Evolutionary conservation across 37 sponge, comb jelly and placozoan species (phyloP), one percentile per base, ranked within the genome.

Genomic region (Halichondria panicea): DNA sequence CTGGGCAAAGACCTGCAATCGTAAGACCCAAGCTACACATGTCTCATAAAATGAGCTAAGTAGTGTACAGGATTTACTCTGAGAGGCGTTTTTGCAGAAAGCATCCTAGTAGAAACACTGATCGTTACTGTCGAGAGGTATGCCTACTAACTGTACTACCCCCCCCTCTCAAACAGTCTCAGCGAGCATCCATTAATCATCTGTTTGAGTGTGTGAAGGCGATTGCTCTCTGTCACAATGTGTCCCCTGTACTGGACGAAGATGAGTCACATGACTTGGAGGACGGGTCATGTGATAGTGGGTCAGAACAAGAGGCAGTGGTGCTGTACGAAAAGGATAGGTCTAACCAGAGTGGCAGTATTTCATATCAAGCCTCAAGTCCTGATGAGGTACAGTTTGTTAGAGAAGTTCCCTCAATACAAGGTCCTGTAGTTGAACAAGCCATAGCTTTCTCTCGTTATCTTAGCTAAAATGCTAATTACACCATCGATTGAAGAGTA

Each of bases 311-410:
- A 41, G 85, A 79, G 28, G 62, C 61, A 42, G 68, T 83, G 36
- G 37, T 86, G 0, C 77, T 74, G 46, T 35, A 70, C 18, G 44
- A 68, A 55, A 74, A 63, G 2, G 54, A 39, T 13, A 22, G 52
- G 6, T n/a, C 24, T 38, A 54, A 36, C 22, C 19, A 34, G 2
- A 37, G 13, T 6, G 68, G 5, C 6, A 34, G 30, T 4, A 77
- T 93, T 0, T 62, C 80, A 6, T 96, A 92, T 37, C 97, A 96
- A 65, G 93, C 97, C 11, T 93, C 97, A 22, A 93, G 94, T 58
- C 97, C 97, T 36, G 97, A 96, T 83, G 94, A 93, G 76, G 94
- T 93, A 21, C n/a, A n/a, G n/a, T n/a, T n/a, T n/a, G n/a, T n/a
- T n/a, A n/a, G n/a, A n/a, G n/a, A n/a, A 68, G 55, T 45, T 18